A percentile compares a stretch with the other conserved stretches of the same genome.
Conservation (phyloP, 2,113 vertebrate genomes). For the Callorhinus ursinus region DNA sequence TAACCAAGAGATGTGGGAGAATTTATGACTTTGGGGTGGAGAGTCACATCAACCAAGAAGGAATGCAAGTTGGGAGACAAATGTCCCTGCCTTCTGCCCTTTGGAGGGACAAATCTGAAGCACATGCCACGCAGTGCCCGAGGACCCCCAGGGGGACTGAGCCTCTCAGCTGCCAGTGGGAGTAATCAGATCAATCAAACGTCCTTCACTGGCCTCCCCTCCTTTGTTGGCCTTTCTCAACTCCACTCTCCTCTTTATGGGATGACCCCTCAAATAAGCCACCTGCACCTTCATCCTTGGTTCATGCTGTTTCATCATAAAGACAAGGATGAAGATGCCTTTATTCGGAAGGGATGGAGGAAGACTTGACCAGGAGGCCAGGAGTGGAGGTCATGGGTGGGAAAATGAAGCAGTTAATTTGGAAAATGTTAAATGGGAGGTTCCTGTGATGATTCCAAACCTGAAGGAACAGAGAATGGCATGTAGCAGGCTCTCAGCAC, state of each 20-base stretch:
- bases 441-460: not conserved
- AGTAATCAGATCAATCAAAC: not conserved
- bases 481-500: not conserved
- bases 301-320: not conserved
- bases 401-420: not conserved
- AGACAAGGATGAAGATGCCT: not conserved
- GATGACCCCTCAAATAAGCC: not conserved
- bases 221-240: not conserved
- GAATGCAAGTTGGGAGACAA: not conserved
- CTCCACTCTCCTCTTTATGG: too few relatives aligned
- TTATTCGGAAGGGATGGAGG: not conserved
- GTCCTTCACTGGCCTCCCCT: not conserved
- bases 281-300: not conserved
- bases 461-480: not conserved
- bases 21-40: not conserved
- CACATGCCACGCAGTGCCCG: fast-evolving
- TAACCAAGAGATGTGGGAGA: not conserved
- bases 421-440: not conserved
- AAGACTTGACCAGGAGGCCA: not conserved
- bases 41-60: not conserved
- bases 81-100: not conserved
- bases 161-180: not conserved
- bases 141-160: not conserved
- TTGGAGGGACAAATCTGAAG: not conserved
- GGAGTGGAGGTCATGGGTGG: not conserved